Evolutionary conservation across 2,797 vertebrate genomes (phyloP), one percentile per base, ranked within the genome.

Genomic region (Paratrypauchen microcephalus): DNA sequence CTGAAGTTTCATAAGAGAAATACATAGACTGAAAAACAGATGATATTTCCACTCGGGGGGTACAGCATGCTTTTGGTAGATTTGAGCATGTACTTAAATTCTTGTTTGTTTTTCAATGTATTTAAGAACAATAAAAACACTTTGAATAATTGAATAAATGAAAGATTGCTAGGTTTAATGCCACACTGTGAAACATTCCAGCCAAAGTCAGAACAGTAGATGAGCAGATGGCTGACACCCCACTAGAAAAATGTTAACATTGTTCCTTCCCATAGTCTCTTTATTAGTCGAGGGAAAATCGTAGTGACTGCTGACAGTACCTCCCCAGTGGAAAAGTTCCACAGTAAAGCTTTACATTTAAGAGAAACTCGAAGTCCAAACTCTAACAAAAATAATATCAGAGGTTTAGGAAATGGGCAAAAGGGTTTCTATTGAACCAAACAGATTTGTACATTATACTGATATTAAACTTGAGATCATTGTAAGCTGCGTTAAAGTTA

Each of bases 291-390:
- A 52, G 19, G 9, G 9, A 52, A 21, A 30, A 41, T 15, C 13
- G 41, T 45, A 45, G 21, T 21, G 18, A n/a, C 4, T 1, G 26
- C 5, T 3, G 4, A 7, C 24, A 2, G 56, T 18, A 6, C 56
- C 9, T 6, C 56, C 26, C 56, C 56, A 18, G 56, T 28, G 56
- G 56, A 57, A 57, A 28, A 57, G 19, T 16, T 2, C 72, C 66
- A 48, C 78, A 87, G 87, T 91, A 80, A 87, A 90, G 84, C 87
- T 88, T 78, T 79, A 87, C 13, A 91, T 89, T 26, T 6, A 57
- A 92, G 91, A 86, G 90, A 92, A 93, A 65, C 62, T 92, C 90
- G 92, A 93, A 93, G 93, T 93, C 41, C 41, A 45, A 45, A 45
- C 41, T 15, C 41, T 45, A 45, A 91, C 87, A 91, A 84, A 84